Base-by-base conservation (phyloP, 1,140 invertebrate genomes). In the Achroia grisella region DNA sequence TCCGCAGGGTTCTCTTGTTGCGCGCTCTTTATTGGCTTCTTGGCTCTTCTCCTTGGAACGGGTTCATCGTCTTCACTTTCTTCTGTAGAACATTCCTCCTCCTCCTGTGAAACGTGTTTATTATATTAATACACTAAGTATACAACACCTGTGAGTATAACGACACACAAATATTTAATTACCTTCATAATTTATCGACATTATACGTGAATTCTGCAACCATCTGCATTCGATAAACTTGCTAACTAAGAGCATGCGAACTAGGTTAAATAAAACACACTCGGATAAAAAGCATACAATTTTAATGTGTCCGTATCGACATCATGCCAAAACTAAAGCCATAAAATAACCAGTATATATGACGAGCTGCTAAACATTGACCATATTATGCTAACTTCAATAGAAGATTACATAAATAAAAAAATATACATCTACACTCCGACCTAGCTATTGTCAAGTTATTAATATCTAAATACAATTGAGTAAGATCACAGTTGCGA, bases 301-400 rank as follows among this genome's bases (percentile, higher is more conserved):
- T 66, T 81, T 82, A 84, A 80, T 81, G 77, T 82, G 75, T 67
- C 65, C 59, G 62, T 66, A 62, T 58, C 54, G 73, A 79, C 73
- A 74, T 69, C 75, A 78, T 82, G 80, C 80, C 74, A 80, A 76
- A 78, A 75, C 66, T 68, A 65, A 79, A 80, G 70, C 73, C 62
- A 71, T 73, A 23, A 23, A n/a, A 23, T 23, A 64, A 79, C 68
- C 56, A 52, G 56, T 56, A 64, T 43, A 48, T 56, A 53, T 51
- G 41, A 57, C 57, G 55, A 71, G 71, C 61, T 69, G 70, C 66
- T 56, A 48, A 52, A 62, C 57, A 62, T 63, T 53, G 48, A 57
- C 59, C 53, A 47, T 68, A 73, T 71, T 74, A 73, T 70, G 69
- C 64, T 66, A 74, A 70, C 63, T 76, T 74, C 61, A 65, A 82